Evolutionary conservation across 2,888 invertebrate genomes (phyloP), one percentile per base, ranked within the genome.

Genomic region (Lordiphosa andalusiaca): DNA sequence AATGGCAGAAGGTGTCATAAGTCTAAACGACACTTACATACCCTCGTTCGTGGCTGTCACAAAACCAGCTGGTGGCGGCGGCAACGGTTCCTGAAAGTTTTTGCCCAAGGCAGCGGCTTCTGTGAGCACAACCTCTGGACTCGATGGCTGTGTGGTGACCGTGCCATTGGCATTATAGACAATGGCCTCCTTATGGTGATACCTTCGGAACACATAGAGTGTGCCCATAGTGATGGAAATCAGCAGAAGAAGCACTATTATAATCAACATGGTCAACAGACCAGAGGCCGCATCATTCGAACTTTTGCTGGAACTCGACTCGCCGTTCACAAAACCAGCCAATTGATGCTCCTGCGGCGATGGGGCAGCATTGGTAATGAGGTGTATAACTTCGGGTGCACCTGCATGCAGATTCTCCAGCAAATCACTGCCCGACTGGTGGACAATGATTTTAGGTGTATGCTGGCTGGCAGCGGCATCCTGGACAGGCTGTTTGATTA

Each of bases 331-430:
- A 13, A 71, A 70, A 2, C 73, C 85, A 0, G 88, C 88, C 48
- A 87, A 30, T 9, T 30, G 58, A 47, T 69, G 75, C 2, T 73
- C 75, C 52, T 74, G 71, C 0, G 53, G 39, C 0, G 66, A 73
- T 13, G 52, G 47, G 23, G 67, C 71, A 2, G 67, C 59, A 51
- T 70, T 81, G 4, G 89, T 88, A 19, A 89, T 89, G 4, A 89
- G 87, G 37, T 89, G 89, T 30, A 89, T 89, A 0, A 89, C 87
- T n/a, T 89, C 89, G 0, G 89, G 85, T 0, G 83, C 66, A 0
- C 63, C 77, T 2, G 71, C 53, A 6, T 84, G 82, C 4, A 87
- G 53, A 56, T 87, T 80, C 51, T 85, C 83, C n/a, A 86, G 63
- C 19, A 86, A 51, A 0, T 69, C 76, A 33, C 67, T 73, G 38